phyloP scores from a whole-genome alignment of 2,113 vertebrate genomes.

The Elephantulus edwardii region DNA sequence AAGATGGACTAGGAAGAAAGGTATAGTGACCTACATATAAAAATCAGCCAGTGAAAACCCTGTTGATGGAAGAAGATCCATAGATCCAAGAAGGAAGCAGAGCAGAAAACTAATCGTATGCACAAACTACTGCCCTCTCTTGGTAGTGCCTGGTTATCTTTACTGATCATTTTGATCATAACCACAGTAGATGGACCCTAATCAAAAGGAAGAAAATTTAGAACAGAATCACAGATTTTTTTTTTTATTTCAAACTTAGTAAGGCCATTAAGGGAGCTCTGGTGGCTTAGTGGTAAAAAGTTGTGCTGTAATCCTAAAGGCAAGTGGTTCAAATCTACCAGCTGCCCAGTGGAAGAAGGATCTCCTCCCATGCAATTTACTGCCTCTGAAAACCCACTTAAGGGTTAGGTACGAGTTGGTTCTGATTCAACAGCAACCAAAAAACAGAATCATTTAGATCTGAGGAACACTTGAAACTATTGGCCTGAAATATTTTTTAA shows the following conservation, averaged over 20 bases:
- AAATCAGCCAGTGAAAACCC: neutral
- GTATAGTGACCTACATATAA: neutral
- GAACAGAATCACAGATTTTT: neutral
- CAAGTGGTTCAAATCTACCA: too few species aligned
- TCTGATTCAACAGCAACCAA: too few species aligned
- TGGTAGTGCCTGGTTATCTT: neutral
- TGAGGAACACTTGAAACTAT: neutral
- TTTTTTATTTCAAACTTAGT: too few species aligned
- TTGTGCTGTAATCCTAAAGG: too few species aligned
- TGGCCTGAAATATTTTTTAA: neutral
- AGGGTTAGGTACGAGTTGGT: too few species aligned
- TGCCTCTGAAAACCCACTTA: too few species aligned
- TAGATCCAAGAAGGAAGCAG: too few species aligned
- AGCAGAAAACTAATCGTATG: neutral
- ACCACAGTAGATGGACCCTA: neutral
- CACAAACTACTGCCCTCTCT: neutral
- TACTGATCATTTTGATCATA: neutral
- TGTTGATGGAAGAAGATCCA: neutral
- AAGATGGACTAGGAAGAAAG: neutral
- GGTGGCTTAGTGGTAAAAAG: too few species aligned
- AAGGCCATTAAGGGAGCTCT: too few species aligned
- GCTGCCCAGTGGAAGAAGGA: too few species aligned
- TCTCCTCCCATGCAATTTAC: too few species aligned
- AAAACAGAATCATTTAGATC: too few species aligned
- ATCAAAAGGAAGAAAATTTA: neutral